Conservation (phyloP, 2,888 invertebrate species). For the Drosophila greeni region DNA sequence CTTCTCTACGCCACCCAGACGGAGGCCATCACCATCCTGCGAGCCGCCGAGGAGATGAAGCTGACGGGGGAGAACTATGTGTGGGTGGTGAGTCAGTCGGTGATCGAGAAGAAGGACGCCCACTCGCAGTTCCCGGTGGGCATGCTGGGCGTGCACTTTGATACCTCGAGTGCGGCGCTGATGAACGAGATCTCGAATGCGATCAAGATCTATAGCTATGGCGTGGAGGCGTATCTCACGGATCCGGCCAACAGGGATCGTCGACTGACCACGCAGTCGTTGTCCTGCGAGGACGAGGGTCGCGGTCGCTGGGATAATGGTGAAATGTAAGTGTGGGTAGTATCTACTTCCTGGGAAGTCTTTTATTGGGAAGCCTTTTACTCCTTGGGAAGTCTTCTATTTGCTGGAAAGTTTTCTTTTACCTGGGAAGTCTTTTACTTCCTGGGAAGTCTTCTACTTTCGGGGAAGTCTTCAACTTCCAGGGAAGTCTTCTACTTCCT, state of each 20-base stretch:
- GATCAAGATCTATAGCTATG: constrained; percentile 93
- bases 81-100: constrained; percentile 97
- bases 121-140: constrained; percentile 91
- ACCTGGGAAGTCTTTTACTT: too few relatives aligned
- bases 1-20: constrained; percentile 93
- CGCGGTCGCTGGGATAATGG: constrained; percentile 93
- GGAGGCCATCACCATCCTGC: constrained; percentile 90
- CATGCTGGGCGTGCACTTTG: constrained; percentile 95
- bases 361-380: too few relatives aligned
- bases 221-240: constrained; percentile 90
- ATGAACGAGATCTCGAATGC: constrained; percentile 93
- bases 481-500: too few relatives aligned
- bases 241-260: constrained; percentile 84
- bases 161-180: constrained; percentile 89
- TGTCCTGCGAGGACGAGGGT: constrained; percentile 90
- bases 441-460: too few relatives aligned
- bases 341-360: too few relatives aligned
- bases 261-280: constrained; percentile 80
- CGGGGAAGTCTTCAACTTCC: too few relatives aligned
- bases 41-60: constrained; percentile 79
- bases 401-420: too few relatives aligned
- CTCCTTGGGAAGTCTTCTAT: too few relatives aligned
- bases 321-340: constrained; percentile 83
- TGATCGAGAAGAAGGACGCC: constrained; percentile 89
- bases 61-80: constrained; percentile 89